A percentile compares a stretch with the other conserved stretches of the same genome.
These are phyloP conservation scores for Drosophila multiciliata DNA, from an alignment of 2,888 invertebrate genomes.

Conservation along the genomic window DNA sequence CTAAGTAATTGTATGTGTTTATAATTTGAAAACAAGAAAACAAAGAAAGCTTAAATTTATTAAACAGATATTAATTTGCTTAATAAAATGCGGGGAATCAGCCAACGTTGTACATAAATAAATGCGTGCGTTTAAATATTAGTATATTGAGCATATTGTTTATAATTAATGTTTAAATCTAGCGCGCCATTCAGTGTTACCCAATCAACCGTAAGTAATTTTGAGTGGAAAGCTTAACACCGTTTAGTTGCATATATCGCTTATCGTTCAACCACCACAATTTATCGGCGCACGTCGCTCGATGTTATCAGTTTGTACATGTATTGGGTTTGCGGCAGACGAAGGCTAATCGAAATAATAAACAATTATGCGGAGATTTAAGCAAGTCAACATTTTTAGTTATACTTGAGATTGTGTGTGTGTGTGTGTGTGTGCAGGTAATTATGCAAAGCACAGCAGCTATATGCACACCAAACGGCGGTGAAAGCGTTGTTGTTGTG, in stretches of 20 bases:
- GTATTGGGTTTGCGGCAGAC: slow-evolving; percentile 52
- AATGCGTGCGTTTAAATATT: background rate
- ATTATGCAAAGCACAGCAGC: slow-evolving; percentile 62
- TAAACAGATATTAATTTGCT: slow-evolving; percentile 32
- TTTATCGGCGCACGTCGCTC: slow-evolving; percentile 12
- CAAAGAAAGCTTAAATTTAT: slow-evolving; percentile 38
- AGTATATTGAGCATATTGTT: background rate
- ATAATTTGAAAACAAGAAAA: slow-evolving; percentile 33
- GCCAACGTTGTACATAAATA: background rate
- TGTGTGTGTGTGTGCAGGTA: slow-evolving; percentile 33
- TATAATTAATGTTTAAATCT: background rate
- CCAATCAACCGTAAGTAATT: background rate
- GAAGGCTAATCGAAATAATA: slow-evolving; percentile 54
- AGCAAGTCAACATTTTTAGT: slow-evolving; percentile 40
- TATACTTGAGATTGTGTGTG: slow-evolving; percentile 29
- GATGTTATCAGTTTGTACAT: slow-evolving; percentile 33
- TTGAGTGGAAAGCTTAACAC: background rate
- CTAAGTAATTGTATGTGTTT: slow-evolving; percentile 37
- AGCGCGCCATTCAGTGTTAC: slow-evolving; percentile 15
- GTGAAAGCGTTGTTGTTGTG: slow-evolving; percentile 61
- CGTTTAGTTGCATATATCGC: background rate
- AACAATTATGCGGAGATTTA: slow-evolving; percentile 57
- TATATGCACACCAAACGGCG: slow-evolving; percentile 41
- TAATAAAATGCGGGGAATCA: slow-evolving; percentile 31
- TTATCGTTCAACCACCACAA: slow-evolving; percentile 35